These are phyloP conservation scores for Nineta flava DNA, from an alignment of 2,888 invertebrate species.

Conservation along the genomic window DNA sequence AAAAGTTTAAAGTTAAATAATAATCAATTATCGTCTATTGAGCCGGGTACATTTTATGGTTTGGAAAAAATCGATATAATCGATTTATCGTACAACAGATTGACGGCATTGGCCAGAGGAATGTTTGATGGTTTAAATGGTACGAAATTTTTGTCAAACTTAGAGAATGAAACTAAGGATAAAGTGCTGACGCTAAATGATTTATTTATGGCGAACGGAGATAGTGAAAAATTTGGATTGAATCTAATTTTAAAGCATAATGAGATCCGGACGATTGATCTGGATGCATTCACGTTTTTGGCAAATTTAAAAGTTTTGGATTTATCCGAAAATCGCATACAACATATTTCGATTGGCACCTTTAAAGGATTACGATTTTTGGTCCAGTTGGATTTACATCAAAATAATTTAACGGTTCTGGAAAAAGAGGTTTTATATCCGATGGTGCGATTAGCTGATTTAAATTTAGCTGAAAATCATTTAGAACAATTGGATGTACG, in stretches of 20 bases:
- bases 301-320: background rate
- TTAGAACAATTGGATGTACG: background rate
- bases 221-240: background rate
- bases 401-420: background rate
- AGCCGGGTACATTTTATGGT: background rate
- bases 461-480: background rate
- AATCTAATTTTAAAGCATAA: background rate
- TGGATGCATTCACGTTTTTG: background rate
- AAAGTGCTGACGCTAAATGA: too few relatives aligned
- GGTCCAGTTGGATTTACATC: background rate
- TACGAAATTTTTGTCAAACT: background rate
- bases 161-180: background rate
- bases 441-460: background rate
- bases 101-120: background rate
- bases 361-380: background rate
- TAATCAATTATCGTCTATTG: background rate
- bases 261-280: background rate
- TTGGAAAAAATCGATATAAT: background rate
- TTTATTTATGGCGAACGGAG: background rate
- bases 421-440: background rate
- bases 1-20: background rate
- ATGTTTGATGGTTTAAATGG: background rate
- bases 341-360: background rate
- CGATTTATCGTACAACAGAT: background rate
- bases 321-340: background rate